These are phyloP conservation scores for Pachyramphus minor DNA, from an alignment of 2,113 vertebrate species.

Conservation along the genomic window DNA sequence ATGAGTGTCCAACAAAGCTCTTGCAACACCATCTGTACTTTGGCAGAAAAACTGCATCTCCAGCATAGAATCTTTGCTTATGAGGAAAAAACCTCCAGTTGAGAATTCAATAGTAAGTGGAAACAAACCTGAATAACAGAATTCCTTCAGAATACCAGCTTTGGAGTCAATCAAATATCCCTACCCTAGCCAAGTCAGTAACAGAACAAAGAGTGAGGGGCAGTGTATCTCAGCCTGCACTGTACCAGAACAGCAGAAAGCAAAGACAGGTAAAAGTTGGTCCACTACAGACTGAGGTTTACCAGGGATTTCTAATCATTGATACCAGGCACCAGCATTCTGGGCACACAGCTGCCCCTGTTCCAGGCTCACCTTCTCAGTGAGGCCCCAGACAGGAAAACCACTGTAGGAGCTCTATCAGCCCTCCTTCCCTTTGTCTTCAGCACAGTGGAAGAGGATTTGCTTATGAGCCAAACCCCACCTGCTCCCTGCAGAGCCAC, in stretches of 20 bases:
- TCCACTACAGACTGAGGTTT: not conserved
- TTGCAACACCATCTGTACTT: not conserved
- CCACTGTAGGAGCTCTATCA: not conserved
- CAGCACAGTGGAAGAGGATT: not conserved
- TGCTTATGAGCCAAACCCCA: not conserved
- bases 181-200: not conserved
- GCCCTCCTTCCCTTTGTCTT: not conserved
- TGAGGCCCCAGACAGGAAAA: not conserved
- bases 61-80: not conserved
- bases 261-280: not conserved
- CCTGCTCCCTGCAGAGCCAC: not conserved
- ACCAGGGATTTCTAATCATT: not conserved
- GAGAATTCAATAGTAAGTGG: not conserved
- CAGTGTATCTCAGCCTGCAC: not conserved
- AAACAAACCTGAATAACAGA: not conserved
- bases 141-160: not conserved
- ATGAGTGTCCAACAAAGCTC: fast-evolving
- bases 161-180: not conserved
- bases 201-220: not conserved
- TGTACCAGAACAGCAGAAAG: not conserved
- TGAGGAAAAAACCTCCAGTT: not conserved
- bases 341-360: not conserved
- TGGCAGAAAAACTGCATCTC: not conserved
- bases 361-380: not conserved
- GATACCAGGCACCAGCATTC: not conserved